Base-by-base conservation (phyloP, 2,797 vertebrate genomes). In the Coreius guichenoti region DNA sequence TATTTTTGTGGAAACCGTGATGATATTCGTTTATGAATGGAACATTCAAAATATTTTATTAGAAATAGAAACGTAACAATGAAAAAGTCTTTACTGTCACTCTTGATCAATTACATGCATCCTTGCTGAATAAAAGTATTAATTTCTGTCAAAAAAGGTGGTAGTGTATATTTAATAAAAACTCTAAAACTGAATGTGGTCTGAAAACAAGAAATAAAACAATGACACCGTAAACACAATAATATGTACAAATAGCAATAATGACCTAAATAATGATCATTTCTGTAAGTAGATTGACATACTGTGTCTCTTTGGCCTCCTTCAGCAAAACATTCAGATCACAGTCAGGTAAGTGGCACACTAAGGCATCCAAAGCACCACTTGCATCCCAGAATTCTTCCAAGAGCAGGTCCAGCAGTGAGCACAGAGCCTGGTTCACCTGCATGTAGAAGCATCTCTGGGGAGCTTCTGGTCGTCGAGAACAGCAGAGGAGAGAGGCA, bases 331-430 rank as follows among this genome's bases (percentile, higher is more conserved):
- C 80, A 75, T 86, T 90, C 87, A 98, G 88, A 83, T 96, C 93
- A 13, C 88, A 65, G 61, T 86, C 7, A 1, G 97, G 96, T 75
- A 98, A 91, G 45, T 96, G 95, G 68, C 45, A 88, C 88, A 97
- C 88, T 78, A 98, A 87, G 21, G 91, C 90, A 63, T 93, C 85
- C 47, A 97, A 91, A 7, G 95, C 93, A 56, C 92, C 91, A 0
- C 94, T 88, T 2, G 88, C 74, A 17, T 95, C 92, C 92, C 95
- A 90, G 0, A 94, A 96, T 39, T 94, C 88, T 63, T 91, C 90
- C 86, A 94, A 88, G 49, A 97, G 92, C 89, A 96, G 90, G 68
- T 95, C 91, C 58, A 98, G 89, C 9, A 98, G 93, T 12, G 91
- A 81, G 7, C 86, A 91, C 73, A 97, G 81, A 3, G 95, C 96